Percentiles rank a stretch among this genome's conserved stretches.
phyloP scores from a whole-genome alignment of 2,797 vertebrate genomes.

The Moxostoma hubbsi region DNA sequence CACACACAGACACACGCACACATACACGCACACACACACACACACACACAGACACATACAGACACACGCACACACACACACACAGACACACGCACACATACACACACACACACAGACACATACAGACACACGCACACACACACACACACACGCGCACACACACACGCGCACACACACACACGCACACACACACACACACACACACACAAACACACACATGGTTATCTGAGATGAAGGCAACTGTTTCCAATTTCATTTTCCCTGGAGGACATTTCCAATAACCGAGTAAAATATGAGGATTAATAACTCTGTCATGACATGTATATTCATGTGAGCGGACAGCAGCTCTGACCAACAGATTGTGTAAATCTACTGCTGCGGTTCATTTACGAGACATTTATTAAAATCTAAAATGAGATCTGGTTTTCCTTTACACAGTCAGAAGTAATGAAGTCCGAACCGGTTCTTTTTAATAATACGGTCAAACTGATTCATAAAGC shows the following conservation, averaged over 20 bases:
- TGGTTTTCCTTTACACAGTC: background rate
- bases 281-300: background rate
- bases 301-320: background rate
- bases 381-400: slow-evolving; percentile 9
- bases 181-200: slow-evolving; percentile 25
- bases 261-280: slow-evolving; percentile 20
- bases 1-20: too few species aligned
- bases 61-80: slow-evolving; percentile 23
- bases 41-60: slow-evolving; percentile 7
- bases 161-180: slow-evolving; percentile 21
- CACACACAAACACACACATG: background rate
- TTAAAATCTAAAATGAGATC: background rate
- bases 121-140: slow-evolving; percentile 23
- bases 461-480: slow-evolving; percentile 1
- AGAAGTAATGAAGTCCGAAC: background rate
- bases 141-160: slow-evolving; percentile 14
- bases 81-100: slow-evolving; percentile 7
- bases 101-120: slow-evolving; percentile 4
- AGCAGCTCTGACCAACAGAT: background rate
- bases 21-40: background rate
- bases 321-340: background rate
- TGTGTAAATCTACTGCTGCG: background rate
- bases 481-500: background rate
- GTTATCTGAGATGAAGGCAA: slow-evolving; percentile 5
- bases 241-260: slow-evolving; percentile 14